Percentiles rank a stretch among this genome's conserved stretches.
phyloP scores from a whole-genome alignment of 2,113 vertebrate species.

The Cryptotis parvus region DNA sequence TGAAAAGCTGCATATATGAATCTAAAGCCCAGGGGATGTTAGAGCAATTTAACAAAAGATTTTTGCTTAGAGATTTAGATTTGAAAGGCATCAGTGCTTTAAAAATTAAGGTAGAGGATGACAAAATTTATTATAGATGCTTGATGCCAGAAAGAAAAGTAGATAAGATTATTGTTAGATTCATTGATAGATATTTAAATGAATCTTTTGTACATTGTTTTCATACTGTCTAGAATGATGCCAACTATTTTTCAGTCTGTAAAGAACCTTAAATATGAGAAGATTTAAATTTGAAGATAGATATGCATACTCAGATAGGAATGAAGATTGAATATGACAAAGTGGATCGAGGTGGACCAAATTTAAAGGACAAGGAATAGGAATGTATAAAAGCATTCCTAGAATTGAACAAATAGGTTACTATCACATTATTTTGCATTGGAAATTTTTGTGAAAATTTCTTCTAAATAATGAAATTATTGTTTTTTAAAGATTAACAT shows the following conservation, averaged over 20 bases:
- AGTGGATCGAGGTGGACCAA: background rate
- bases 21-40: background rate
- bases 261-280: background rate
- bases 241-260: too few relatives aligned
- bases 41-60: background rate
- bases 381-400: too few relatives aligned
- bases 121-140: background rate
- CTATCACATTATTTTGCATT: too few relatives aligned
- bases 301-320: background rate
- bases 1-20: too few relatives aligned
- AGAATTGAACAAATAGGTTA: too few relatives aligned
- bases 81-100: background rate
- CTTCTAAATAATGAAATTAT: too few relatives aligned
- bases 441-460: too few relatives aligned
- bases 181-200: too few relatives aligned
- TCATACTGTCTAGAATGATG: too few relatives aligned
- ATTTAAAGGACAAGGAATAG: too few relatives aligned
- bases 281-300: background rate
- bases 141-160: background rate
- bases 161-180: background rate
- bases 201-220: too few relatives aligned
- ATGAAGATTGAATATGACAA: background rate
- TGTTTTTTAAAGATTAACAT: too few relatives aligned
- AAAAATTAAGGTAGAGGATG: background rate
- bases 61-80: background rate